Evolutionary conservation across 2,888 invertebrate species (phyloP), one percentile per base, ranked within the genome.

Genomic region (Zhuqinia jingwanae): DNA sequence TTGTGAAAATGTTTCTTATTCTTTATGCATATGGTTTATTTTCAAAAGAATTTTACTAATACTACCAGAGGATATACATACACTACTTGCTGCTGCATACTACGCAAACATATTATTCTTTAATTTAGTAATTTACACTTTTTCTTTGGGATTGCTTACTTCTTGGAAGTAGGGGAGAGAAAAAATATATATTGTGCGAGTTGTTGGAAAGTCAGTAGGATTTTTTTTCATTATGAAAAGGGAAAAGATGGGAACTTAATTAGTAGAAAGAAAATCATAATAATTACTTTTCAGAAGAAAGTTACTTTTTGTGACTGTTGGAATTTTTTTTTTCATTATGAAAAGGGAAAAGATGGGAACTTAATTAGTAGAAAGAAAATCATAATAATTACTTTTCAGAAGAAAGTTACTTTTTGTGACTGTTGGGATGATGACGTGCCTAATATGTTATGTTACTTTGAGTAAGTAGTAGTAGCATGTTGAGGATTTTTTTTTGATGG

Each of bases 251-350:
- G 50, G n/a, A 13, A 42, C 25, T 78, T 78, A 63, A 78, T 78
- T 78, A 78, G 77, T 17, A 60, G 73, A 73, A 50, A 10, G 20
- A 47, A 76, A 63, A 53, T 53, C 50, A 36, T 53, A 53, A 42
- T 77, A 60, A 78, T 78, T 78, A 78, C 77, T 78, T 76, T 77
- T 58, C 30, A 42, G 30, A 25, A 60, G 77, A 78, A 77, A 77
- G 60, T 78, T 63, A 60, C 20, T 8, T 17, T 13, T 3, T 60
- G 27, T 60, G 36, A 36, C 36, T 36, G 36, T 8, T 60, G 15
- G 27, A 8, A n/a, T n/a, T n/a, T n/a, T n/a, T n/a, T n/a, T 50
- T 13, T 50, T n/a, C 15, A 2, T 13, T 50, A 10, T 13, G 50
- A 13, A 2, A 13, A 8, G 50, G 30, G 13, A 22, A 22, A 42